A percentile compares a stretch with the other conserved stretches of the same genome.
These are phyloP conservation scores for Peucedramus taeniatus DNA, from an alignment of 2,113 vertebrate genomes.

Conservation along the genomic window DNA sequence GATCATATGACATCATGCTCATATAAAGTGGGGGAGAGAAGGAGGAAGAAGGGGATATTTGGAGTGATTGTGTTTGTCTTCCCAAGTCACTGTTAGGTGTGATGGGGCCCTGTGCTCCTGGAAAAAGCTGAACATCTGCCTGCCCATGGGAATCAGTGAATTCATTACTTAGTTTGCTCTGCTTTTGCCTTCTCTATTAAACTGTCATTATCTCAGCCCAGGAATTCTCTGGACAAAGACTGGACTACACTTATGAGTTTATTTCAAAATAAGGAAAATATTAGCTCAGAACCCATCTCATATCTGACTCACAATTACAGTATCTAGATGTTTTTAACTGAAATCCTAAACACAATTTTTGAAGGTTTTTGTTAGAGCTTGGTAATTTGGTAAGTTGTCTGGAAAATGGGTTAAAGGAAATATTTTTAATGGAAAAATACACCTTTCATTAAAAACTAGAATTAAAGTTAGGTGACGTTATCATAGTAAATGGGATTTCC, in stretches of 20 bases:
- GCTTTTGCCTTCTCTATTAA: not conserved
- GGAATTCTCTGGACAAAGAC: not conserved
- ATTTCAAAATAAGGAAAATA: not conserved
- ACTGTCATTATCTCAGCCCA: not conserved
- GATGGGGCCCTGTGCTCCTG: not conserved
- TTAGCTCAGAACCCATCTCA: not conserved
- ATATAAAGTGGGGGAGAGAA: not conserved
- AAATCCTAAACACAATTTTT: not conserved
- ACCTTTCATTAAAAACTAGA: not conserved
- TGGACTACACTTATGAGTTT: rapidly evolving
- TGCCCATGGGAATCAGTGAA: not conserved
- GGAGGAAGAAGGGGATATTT: not conserved
- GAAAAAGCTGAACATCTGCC: not conserved
- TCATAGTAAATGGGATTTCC: not conserved
- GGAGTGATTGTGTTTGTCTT: not conserved
- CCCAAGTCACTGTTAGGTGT: rapidly evolving
- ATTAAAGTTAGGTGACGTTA: not conserved
- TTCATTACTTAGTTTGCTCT: not conserved
- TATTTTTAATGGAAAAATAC: not conserved
- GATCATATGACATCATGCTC: no score
- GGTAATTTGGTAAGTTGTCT: not conserved
- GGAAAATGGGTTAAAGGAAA: not conserved
- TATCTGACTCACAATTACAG: not conserved
- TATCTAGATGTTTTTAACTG: not conserved
- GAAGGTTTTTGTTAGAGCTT: not conserved